These are phyloP conservation scores for Halcyon malimbica DNA, from an alignment of 2,113 vertebrate species.

Conservation along the genomic window DNA sequence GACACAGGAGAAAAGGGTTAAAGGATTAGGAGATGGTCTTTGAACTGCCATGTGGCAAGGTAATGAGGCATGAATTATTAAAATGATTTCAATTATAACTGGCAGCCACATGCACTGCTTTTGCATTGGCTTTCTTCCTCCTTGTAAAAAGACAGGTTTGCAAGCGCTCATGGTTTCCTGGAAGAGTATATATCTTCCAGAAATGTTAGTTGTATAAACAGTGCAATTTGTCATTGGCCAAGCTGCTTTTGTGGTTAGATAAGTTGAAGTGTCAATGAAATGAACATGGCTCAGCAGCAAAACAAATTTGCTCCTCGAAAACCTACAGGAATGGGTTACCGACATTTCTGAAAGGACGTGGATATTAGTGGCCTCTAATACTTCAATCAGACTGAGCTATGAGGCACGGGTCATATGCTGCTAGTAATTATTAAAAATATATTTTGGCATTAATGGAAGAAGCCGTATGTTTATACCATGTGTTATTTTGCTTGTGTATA, in stretches of 20 bases:
- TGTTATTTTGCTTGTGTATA: background rate
- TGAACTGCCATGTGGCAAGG: conserved; percentile 62
- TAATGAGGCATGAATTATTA: conserved; percentile 71
- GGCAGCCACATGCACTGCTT: background rate
- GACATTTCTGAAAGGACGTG: background rate
- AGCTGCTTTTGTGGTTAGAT: background rate
- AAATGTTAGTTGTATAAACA: background rate
- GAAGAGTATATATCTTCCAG: background rate
- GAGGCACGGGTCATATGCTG: background rate
- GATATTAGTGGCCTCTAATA: background rate
- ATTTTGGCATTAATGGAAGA: background rate
- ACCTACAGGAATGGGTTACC: background rate
- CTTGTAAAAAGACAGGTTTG: conserved; percentile 7
- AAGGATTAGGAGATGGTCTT: conserved; percentile 59
- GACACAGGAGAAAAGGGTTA: conserved; percentile 46
- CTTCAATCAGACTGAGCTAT: background rate
- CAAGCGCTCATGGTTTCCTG: background rate
- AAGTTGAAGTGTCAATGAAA: background rate
- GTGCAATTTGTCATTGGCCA: background rate
- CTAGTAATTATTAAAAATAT: background rate
- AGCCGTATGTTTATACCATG: background rate
- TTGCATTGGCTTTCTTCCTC: conserved; percentile 14
- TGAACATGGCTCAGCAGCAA: background rate
- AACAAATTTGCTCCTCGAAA: background rate
- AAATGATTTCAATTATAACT: conserved; percentile 60